Conservation (phyloP, 1,140 invertebrate genomes). For the Calephelis nemesis region DNA sequence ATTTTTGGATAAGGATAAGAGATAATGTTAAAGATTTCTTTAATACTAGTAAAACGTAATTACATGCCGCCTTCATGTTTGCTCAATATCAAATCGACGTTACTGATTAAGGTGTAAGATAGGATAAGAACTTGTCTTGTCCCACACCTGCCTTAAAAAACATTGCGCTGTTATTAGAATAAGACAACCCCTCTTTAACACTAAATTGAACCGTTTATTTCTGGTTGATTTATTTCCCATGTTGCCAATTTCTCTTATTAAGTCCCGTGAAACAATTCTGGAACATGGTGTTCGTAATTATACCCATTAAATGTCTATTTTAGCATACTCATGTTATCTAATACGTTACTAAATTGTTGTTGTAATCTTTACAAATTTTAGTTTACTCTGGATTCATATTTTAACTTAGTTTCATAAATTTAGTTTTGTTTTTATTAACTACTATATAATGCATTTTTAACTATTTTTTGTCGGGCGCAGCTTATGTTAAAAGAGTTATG, state of each 20-base stretch:
- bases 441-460: no score
- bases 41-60: constrained; percentile 20
- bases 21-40: not conserved
- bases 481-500: no score
- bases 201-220: constrained; percentile 46
- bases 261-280: constrained; percentile 4
- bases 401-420: not conserved
- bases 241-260: constrained; percentile 12
- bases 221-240: constrained; percentile 42
- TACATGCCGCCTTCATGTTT: constrained; percentile 16
- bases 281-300: not conserved
- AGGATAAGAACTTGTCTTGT: constrained; percentile 23
- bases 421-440: not conserved
- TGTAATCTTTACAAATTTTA: not conserved
- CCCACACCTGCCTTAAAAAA: constrained; percentile 51
- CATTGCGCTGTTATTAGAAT: constrained; percentile 59
- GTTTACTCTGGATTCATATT: not conserved
- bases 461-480: no score
- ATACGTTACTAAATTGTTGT: constrained; percentile 7
- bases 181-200: constrained; percentile 53
- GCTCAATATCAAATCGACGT: constrained; percentile 8
- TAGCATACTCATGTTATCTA: constrained; percentile 11
- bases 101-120: constrained; percentile 17
- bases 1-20: constrained; percentile 1
- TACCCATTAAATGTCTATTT: constrained; percentile 6